Evolutionary conservation across 2,888 invertebrate genomes (phyloP).

Genomic region (Synanthedon tipuliformis): DNA sequence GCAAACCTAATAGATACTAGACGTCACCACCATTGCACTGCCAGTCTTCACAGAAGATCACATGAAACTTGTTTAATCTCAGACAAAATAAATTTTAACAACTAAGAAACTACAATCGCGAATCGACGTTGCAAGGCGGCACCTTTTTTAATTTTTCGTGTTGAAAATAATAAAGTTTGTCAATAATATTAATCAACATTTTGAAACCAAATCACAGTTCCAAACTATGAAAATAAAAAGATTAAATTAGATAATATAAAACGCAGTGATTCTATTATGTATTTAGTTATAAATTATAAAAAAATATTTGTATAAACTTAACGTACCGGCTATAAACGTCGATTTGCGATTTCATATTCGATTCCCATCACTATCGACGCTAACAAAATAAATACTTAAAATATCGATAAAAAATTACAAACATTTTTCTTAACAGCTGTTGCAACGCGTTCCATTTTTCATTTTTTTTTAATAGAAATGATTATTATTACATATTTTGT

Average conservation of each 20-base stretch:
- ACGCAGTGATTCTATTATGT: too few species aligned
- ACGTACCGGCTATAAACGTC: neutral
- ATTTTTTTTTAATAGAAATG: slow-evolving; percentile 14
- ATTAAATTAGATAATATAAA: too few species aligned
- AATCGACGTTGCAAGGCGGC: too few species aligned
- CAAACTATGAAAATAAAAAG: too few species aligned
- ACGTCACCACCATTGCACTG: slow-evolving; percentile 27
- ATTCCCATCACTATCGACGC: slow-evolving; percentile 13
- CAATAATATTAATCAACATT: too few species aligned
- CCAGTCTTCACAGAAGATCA: slow-evolving; percentile 59
- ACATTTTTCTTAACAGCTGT: slow-evolving; percentile 17
- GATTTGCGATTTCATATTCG: neutral
- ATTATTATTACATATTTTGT: slow-evolving; percentile 26
- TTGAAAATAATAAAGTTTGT: too few species aligned
- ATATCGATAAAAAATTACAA: slow-evolving; percentile 53
- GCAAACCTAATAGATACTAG: neutral
- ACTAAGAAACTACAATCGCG: too few species aligned
- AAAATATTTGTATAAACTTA: neutral
- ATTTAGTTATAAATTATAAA: too few species aligned
- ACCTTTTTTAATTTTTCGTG: too few species aligned
- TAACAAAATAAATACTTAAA: slow-evolving; percentile 64
- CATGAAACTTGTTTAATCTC: slow-evolving; percentile 46
- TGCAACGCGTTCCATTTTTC: neutral
- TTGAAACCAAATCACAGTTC: too few species aligned
- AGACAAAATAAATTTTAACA: slow-evolving; percentile 10